Percentiles rank a stretch among this genome's conserved stretches.
phyloP scores from a whole-genome alignment of 1,140 invertebrate genomes.

The Ganaspis sp. region DNA sequence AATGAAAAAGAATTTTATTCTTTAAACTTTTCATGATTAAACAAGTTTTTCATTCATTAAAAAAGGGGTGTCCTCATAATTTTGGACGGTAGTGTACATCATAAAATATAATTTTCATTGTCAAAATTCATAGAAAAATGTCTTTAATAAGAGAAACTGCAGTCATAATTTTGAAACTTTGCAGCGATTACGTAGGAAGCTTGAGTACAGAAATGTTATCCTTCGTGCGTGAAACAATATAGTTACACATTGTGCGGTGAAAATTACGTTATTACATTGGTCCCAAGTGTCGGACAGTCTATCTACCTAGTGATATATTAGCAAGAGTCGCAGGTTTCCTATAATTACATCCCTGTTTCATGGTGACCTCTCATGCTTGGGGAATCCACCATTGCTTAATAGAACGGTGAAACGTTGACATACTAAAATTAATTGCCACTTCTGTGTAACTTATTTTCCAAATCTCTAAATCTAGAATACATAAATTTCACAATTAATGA shows the following conservation, averaged over 20 bases:
- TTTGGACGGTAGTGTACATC: too few species aligned
- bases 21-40: too few species aligned
- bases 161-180: background rate
- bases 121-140: too few species aligned
- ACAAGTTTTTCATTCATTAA: too few species aligned
- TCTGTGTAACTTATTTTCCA: too few species aligned
- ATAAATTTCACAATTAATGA: too few species aligned
- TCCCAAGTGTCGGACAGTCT: constrained; percentile 53
- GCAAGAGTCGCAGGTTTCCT: constrained; percentile 54
- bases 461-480: too few species aligned
- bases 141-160: too few species aligned
- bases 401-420: background rate
- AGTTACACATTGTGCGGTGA: background rate
- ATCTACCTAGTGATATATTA: constrained; percentile 61
- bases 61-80: too few species aligned
- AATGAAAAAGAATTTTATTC: too few species aligned
- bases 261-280: constrained; percentile 53
- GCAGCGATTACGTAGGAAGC: background rate
- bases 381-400: background rate
- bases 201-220: background rate
- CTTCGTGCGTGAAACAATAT: background rate
- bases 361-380: constrained; percentile 46
- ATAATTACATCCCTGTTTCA: constrained; percentile 65
- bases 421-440: background rate
- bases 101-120: too few species aligned